phyloP scores from a whole-genome alignment of 2,797 vertebrate genomes.

The Molossus alvarezi region DNA sequence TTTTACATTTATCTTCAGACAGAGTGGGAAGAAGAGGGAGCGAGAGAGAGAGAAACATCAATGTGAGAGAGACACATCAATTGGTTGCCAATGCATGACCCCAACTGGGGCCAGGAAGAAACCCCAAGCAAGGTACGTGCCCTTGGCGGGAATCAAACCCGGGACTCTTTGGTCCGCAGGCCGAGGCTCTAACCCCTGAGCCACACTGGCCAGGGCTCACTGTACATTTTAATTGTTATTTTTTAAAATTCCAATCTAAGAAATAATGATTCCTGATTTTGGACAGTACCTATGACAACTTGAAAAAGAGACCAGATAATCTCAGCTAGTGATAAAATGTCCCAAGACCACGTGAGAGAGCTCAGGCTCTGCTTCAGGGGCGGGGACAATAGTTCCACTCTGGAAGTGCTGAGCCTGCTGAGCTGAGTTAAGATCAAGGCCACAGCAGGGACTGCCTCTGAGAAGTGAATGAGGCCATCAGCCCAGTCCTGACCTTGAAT shows the following conservation, averaged over 20 bases:
- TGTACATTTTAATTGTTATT: not conserved
- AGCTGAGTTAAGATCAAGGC: not conserved
- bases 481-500: not conserved
- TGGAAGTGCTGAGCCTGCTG: not conserved
- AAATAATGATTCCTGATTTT: constrained; percentile 12
- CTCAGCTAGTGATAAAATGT: not conserved
- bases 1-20: too few species aligned
- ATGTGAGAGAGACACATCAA: too few species aligned
- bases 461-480: not conserved
- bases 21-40: too few species aligned
- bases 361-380: not conserved
- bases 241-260: not conserved
- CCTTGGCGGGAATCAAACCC: too few species aligned
- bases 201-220: not conserved
- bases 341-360: not conserved
- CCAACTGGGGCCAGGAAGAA: too few species aligned
- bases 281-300: not conserved
- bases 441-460: not conserved
- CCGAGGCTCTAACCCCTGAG: too few species aligned
- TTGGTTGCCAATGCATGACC: too few species aligned
- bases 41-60: too few species aligned
- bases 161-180: too few species aligned
- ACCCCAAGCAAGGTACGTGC: too few species aligned
- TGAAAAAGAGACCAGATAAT: not conserved
- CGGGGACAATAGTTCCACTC: not conserved